phyloP scores from a whole-genome alignment of 2,888 invertebrate genomes.

The Nezara viridula region DNA sequence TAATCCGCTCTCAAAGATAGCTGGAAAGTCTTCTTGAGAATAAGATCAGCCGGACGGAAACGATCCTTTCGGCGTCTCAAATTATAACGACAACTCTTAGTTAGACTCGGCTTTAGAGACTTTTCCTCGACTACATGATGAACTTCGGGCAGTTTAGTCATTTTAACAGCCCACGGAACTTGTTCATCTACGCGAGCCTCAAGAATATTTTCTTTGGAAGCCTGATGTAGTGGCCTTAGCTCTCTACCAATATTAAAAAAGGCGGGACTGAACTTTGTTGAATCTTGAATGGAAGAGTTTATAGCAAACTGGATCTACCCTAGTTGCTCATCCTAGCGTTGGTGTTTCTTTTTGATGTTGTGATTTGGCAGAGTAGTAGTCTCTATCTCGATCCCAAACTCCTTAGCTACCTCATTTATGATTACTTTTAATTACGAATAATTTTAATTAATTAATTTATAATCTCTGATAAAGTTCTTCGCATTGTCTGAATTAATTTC shows the following conservation, averaged over 20 bases:
- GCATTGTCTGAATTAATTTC: background rate
- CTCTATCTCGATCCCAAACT: background rate
- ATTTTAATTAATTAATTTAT: too few species aligned
- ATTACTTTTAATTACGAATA: too few species aligned
- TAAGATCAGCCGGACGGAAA: background rate
- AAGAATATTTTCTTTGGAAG: background rate
- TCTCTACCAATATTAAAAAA: background rate
- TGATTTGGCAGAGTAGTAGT: background rate
- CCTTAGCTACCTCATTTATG: background rate
- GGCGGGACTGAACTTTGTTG: background rate
- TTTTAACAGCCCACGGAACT: background rate
- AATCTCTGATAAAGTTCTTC: background rate
- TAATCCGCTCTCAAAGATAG: background rate
- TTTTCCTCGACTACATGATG: background rate
- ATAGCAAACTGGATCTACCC: background rate
- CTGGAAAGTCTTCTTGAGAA: background rate
- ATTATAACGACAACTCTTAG: background rate
- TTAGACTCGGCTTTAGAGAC: background rate
- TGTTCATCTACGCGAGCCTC: background rate
- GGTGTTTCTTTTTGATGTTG: background rate
- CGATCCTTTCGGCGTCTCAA: background rate
- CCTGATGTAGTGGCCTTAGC: background rate
- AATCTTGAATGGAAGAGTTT: background rate
- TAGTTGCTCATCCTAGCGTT: background rate
- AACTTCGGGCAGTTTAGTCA: background rate